Conservation (phyloP, 2,797 vertebrate genomes). For the Cephalopachus bancanus region DNA sequence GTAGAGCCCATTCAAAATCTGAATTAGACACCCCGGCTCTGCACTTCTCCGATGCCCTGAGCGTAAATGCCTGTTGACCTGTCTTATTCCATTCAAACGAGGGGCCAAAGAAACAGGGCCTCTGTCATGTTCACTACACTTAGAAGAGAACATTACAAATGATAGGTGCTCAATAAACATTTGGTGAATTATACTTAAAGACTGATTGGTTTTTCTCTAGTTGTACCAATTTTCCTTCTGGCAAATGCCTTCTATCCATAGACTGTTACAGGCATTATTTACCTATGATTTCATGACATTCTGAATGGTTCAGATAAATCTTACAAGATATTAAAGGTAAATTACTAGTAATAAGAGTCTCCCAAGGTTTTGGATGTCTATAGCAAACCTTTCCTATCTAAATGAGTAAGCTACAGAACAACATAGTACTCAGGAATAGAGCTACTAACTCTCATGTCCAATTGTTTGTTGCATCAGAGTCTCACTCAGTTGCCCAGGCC, state of each 20-base stretch:
- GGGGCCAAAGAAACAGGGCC: not conserved
- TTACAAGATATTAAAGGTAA: not conserved
- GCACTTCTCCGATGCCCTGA: not conserved
- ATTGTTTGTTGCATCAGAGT: not conserved
- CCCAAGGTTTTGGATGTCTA: not conserved
- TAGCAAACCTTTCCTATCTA: not conserved
- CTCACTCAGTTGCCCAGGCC: too few relatives aligned
- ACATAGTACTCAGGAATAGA: not conserved
- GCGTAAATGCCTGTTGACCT: not conserved
- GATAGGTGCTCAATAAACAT: not conserved
- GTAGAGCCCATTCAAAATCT: not conserved
- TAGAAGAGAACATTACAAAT: not conserved
- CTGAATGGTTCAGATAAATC: not conserved
- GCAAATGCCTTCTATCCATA: not conserved
- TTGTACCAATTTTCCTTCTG: not conserved
- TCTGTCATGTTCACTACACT: not conserved
- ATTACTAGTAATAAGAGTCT: not conserved
- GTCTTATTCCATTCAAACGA: rapidly evolving
- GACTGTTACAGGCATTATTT: not conserved
- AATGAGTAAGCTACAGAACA: not conserved
- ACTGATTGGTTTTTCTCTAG: not conserved
- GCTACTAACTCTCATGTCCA: not conserved
- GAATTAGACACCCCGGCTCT: not conserved
- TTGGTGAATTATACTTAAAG: not conserved
- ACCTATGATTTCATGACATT: not conserved